Base-by-base conservation (phyloP, 2,797 vertebrate species). In the Gallirallus australis region DNA sequence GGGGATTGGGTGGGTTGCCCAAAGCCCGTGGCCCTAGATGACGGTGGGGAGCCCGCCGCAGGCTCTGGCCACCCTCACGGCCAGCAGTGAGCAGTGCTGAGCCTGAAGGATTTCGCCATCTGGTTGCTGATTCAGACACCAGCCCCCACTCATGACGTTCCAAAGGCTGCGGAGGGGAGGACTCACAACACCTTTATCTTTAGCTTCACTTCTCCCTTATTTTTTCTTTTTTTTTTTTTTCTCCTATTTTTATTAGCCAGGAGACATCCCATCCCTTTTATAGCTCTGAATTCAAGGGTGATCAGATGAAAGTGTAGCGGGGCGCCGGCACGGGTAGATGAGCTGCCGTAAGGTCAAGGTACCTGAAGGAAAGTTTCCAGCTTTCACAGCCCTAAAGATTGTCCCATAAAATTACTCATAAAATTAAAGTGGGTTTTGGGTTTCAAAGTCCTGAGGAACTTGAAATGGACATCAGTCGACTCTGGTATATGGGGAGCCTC, bases 341-440 rank as follows among this genome's bases (percentile, higher is more conserved):
- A 92, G 79, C 53, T 68, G 83, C 90, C 81, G n/a, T 71, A 86
- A 93, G 89, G 93, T 92, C 92, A 94, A 95, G 90, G 82, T 60
- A 93, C 85, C 94, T 84, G 83, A 91, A 94, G 71, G 64, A 90
- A 81, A 64, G 48, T 73, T 82, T 82, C 73, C 70, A 77, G 66
- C 12, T 94, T 95, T 91, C 73, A 86, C 71, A 65, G 30, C 52
- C 66, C 64, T 80, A 31, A 89, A 93, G 91, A 70, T 80, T 73
- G 63, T 93, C 82, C 78, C 88, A 95, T 96, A 96, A 96, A 97
- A 94, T 93, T 84, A 93, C 87, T 88, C 94, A 91, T 94, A 95
- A 96, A 96, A 94, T 96, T 76, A 85, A 95, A 93, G 61, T 91
- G 47, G 12, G 72, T 2, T 91, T 93, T 82, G 52, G 70, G 86